These are phyloP conservation scores for Nomada fabriciana DNA, from an alignment of 2,888 invertebrate genomes.

Conservation along the genomic window DNA sequence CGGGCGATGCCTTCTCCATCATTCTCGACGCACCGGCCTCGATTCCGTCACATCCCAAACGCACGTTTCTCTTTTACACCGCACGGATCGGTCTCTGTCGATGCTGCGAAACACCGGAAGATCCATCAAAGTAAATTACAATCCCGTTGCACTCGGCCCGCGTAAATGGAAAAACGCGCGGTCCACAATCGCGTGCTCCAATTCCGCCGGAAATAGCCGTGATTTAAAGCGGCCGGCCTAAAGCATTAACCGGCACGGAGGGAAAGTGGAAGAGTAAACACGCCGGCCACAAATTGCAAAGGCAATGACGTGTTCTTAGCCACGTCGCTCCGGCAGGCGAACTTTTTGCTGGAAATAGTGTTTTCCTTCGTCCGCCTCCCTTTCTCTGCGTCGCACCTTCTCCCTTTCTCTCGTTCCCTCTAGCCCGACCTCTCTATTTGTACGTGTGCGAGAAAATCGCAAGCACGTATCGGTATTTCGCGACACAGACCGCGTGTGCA, in stretches of 20 bases:
- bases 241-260: constrained; percentile 30
- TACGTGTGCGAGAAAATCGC: not conserved
- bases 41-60: not conserved
- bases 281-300: constrained; percentile 50
- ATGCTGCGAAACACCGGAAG: not conserved
- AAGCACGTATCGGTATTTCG: not conserved
- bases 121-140: constrained; percentile 26
- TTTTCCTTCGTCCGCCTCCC: constrained; percentile 9
- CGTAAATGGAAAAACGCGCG: constrained; percentile 31
- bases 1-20: too few relatives aligned
- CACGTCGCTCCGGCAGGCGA: constrained; percentile 51
- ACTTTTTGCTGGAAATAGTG: constrained; percentile 63
- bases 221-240: constrained; percentile 44
- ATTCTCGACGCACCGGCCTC: too few relatives aligned
- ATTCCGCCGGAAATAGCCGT: constrained; percentile 53
- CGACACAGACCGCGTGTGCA: not conserved
- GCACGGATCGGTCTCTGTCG: not conserved
- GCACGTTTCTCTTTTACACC: not conserved
- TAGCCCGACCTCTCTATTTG: not conserved
- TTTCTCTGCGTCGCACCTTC: too few relatives aligned
- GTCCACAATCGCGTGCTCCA: constrained; percentile 25
- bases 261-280: constrained; percentile 54
- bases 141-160: not conserved
- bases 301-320: constrained; percentile 62
- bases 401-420: too few relatives aligned